Evolutionary conservation across 2,888 invertebrate genomes (phyloP).

Genomic region (Leptinotarsa peninsularis): DNA sequence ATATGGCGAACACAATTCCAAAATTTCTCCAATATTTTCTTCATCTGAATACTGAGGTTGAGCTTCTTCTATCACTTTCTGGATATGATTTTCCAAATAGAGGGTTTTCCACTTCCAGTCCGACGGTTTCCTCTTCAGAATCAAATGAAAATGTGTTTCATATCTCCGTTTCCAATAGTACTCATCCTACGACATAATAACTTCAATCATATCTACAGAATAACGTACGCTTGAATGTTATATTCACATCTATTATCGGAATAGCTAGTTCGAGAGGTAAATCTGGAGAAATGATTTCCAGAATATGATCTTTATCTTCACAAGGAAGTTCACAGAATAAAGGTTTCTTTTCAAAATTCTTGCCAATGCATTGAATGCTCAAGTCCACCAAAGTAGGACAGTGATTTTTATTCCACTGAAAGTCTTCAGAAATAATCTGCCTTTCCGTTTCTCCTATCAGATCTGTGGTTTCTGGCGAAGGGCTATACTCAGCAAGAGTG

Average conservation of each 20-base stretch:
- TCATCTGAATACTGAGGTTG: slow-evolving; percentile 63
- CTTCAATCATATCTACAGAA: neutral
- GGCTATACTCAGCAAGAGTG: slow-evolving; percentile 67
- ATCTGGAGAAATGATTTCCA: slow-evolving; percentile 73
- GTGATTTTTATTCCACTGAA: slow-evolving; percentile 69
- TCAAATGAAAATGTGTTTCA: slow-evolving; percentile 57
- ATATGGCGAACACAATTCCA: slow-evolving; percentile 66
- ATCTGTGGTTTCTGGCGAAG: slow-evolving; percentile 57
- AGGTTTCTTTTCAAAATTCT: slow-evolving; percentile 68
- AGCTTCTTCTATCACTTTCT: slow-evolving; percentile 61
- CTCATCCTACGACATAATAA: slow-evolving; percentile 65
- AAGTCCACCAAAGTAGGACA: slow-evolving; percentile 67
- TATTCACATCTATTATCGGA: slow-evolving; percentile 63
- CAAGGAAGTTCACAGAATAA: slow-evolving; percentile 70
- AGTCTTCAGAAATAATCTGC: slow-evolving; percentile 68
- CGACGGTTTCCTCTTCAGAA: slow-evolving; percentile 51
- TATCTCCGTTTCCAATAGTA: slow-evolving; percentile 75
- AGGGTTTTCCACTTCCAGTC: slow-evolving; percentile 64
- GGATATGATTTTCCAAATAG: slow-evolving; percentile 63
- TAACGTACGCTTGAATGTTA: neutral
- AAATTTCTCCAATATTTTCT: slow-evolving; percentile 58
- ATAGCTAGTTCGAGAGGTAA: slow-evolving; percentile 72
- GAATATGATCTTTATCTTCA: slow-evolving; percentile 71
- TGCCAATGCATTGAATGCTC: slow-evolving; percentile 68
- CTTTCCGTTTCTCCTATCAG: slow-evolving; percentile 64